A percentile compares a stretch with the other conserved stretches of the same genome.
Conservation (phyloP, 2,797 vertebrate genomes). For the Catamblyrhynchus diadema region DNA sequence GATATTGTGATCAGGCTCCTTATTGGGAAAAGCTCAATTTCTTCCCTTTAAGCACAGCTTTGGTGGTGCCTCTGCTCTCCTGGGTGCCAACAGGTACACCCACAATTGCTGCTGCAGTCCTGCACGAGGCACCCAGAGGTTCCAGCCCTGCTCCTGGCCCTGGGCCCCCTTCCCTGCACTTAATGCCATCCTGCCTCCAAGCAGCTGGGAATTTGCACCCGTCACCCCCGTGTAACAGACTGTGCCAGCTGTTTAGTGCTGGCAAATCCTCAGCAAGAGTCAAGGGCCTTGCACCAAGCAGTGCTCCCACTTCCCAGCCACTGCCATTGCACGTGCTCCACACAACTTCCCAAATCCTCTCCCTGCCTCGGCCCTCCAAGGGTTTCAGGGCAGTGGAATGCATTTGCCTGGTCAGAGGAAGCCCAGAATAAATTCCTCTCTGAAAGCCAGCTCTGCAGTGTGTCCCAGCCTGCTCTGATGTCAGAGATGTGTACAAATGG, state of each 20-base stretch:
- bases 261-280: background rate
- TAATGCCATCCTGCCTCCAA: background rate
- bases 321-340: background rate
- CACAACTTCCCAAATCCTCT: background rate
- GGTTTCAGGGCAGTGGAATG: background rate
- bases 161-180: background rate
- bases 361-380: background rate
- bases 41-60: background rate
- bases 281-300: background rate
- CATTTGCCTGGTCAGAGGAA: background rate
- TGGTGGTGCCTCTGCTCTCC: background rate
- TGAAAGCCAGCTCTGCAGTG: accelerated
- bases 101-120: background rate
- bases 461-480: background rate
- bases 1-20: background rate
- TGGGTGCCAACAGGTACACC: background rate
- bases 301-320: background rate
- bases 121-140: background rate
- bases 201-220: background rate
- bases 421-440: background rate
- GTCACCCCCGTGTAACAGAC: background rate
- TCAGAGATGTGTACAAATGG: background rate
- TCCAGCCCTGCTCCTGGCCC: background rate
- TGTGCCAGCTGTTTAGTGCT: background rate
- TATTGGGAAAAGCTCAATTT: background rate